Evolutionary conservation across 37 sponge, comb jelly and placozoan species (phyloP).

Genomic region (Halisarca cf. caerulea): DNA sequence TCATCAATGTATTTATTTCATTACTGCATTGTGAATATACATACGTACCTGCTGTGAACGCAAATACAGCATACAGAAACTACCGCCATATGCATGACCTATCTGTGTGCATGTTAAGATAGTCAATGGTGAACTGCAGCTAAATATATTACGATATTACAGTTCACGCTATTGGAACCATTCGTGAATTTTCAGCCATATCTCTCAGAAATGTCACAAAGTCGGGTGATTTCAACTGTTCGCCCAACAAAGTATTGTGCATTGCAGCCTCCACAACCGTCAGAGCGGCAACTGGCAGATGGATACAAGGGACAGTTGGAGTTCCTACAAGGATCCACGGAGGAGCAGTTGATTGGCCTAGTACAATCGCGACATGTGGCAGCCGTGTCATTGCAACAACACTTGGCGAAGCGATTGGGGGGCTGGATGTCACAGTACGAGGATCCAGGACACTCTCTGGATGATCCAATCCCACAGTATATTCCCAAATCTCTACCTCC

Average conservation of each 20-base stretch:
- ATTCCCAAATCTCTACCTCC: neutral
- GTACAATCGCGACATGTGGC: neutral
- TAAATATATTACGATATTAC: too few species aligned
- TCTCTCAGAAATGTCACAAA: neutral
- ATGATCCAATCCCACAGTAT: neutral
- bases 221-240: neutral
- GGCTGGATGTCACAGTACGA: slow-evolving; percentile 29
- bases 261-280: slow-evolving; percentile 23
- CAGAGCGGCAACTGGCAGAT: slow-evolving; percentile 6
- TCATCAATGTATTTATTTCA: too few species aligned
- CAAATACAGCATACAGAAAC: too few species aligned
- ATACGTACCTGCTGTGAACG: too few species aligned
- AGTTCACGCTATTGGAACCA: too few species aligned
- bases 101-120: too few species aligned
- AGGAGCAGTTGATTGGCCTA: neutral
- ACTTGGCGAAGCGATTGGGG: neutral
- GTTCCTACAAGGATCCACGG: neutral
- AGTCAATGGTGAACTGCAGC: too few species aligned
- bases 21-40: too few species aligned
- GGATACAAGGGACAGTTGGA: neutral
- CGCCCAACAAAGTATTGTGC: neutral
- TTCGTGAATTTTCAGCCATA: neutral
- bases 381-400: slow-evolving; percentile 20
- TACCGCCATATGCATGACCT: too few species aligned
- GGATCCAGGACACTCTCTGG: neutral